A percentile compares a stretch with the other conserved stretches of the same genome.
Evolutionary conservation across 2,797 vertebrate species (phyloP).

Genomic region (Cirrhinus molitorella): DNA sequence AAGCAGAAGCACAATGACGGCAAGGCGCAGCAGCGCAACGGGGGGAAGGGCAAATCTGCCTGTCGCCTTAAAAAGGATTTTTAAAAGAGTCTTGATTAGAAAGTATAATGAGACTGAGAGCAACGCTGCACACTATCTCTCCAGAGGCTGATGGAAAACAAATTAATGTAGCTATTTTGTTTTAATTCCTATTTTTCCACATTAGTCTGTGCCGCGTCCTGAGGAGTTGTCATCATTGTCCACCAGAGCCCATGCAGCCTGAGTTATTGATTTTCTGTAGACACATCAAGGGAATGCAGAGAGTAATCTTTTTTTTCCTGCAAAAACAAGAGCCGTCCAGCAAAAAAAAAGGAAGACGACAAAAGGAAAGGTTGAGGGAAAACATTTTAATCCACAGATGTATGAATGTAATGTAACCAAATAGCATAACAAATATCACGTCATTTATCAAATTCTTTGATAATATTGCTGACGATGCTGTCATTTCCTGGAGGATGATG

Average conservation of each 20-base stretch:
- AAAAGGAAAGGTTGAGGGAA: conserved; percentile 9
- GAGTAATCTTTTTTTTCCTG: conserved; percentile 94
- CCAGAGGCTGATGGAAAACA: conserved; percentile 87
- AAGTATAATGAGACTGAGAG: conserved; percentile 92
- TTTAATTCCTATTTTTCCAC: conserved; percentile 90
- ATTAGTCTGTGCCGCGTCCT: conserved; percentile 80
- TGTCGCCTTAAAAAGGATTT: conserved; percentile 86
- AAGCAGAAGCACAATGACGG: conserved; percentile 92
- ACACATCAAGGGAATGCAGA: conserved; percentile 91
- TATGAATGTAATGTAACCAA: not conserved
- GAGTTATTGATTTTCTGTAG: conserved; percentile 86
- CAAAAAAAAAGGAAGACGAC: conserved; percentile 79
- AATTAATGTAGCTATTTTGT: conserved; percentile 87
- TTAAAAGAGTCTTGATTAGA: conserved; percentile 90
- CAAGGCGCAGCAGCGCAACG: conserved; percentile 81
- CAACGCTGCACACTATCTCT: conserved; percentile 88
- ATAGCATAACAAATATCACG: not conserved
- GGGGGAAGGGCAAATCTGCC: conserved; percentile 90
- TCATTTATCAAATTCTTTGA: not conserved
- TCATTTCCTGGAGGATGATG: not conserved
- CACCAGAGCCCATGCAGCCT: conserved; percentile 76
- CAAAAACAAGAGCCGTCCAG: conserved; percentile 87
- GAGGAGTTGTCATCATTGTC: conserved; percentile 74
- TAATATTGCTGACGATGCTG: not conserved
- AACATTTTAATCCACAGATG: not conserved